Conservation (phyloP, 2,888 invertebrate genomes). For the Kryphioiulus occultus region DNA sequence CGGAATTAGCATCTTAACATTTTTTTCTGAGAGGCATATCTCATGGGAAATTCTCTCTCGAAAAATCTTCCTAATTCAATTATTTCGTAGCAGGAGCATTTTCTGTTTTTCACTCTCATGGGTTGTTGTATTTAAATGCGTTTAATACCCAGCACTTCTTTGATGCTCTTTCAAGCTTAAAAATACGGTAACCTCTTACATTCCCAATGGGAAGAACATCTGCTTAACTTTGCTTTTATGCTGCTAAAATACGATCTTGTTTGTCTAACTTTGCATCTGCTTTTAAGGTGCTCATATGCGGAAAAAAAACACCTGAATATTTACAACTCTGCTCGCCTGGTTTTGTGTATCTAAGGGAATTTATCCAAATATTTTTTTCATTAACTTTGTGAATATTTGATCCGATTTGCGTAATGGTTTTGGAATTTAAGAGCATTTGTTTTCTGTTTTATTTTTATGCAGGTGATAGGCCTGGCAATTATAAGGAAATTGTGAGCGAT, state of each 20-base stretch:
- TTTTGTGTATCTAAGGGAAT: not conserved
- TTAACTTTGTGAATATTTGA: not conserved
- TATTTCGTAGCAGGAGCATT: not conserved
- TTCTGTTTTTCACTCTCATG: slow-evolving; percentile 4
- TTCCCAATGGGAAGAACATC: slow-evolving; percentile 4
- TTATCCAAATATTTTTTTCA: not conserved
- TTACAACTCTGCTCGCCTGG: not conserved
- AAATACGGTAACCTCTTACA: not conserved
- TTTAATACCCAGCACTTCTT: slow-evolving; percentile 13
- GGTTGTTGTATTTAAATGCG: not conserved
- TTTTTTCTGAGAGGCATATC: not conserved
- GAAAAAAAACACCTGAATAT: not conserved
- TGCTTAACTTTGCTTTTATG: slow-evolving; percentile 7
- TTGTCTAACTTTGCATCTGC: not conserved
- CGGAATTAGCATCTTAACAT: not conserved
- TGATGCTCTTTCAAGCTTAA: slow-evolving; percentile 8
- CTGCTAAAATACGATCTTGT: not conserved
- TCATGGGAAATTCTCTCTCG: not conserved
- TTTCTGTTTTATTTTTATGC: slow-evolving; percentile 41
- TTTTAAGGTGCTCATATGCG: not conserved
- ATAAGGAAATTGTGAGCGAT: slow-evolving; percentile 51
- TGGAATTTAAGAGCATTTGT: not conserved
- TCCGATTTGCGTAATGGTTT: not conserved
- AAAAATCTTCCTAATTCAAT: slow-evolving; percentile 10
- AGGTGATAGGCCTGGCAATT: slow-evolving; percentile 53